A percentile compares a stretch with the other conserved stretches of the same genome.
Evolutionary conservation across 2,113 vertebrate species (phyloP).

Genomic region (Neopipo cinnamomea): DNA sequence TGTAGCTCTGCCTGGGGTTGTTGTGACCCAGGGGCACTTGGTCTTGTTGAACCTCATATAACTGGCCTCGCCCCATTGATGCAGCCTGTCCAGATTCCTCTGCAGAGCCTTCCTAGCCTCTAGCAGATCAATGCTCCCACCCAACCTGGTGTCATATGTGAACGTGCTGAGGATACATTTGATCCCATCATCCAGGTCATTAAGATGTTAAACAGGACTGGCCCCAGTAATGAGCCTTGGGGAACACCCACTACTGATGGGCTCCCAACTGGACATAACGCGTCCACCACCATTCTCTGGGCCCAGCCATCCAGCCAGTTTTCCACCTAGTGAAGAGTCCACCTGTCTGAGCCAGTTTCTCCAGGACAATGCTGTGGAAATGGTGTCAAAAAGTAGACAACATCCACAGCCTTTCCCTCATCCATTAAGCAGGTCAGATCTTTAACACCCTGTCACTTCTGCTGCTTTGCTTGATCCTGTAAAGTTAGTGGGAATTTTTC

Average conservation of each 20-base stretch:
- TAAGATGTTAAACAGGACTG: not conserved
- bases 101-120: not conserved
- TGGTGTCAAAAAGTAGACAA: not conserved
- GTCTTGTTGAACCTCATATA: not conserved
- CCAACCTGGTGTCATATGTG: not conserved
- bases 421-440: not conserved
- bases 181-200: not conserved
- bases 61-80: not conserved
- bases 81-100: not conserved
- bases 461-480: not conserved
- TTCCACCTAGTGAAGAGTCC: not conserved
- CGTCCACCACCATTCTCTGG: not conserved
- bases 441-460: not conserved
- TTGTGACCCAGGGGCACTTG: not conserved
- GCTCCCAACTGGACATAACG: rapidly evolving
- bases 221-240: not conserved
- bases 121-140: not conserved
- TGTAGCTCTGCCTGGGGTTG: not conserved
- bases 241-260: not conserved
- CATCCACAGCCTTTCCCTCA: not conserved
- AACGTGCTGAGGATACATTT: not conserved
- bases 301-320: too few relatives aligned
- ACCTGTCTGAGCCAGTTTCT: not conserved
- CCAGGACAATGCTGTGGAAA: not conserved
- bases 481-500: not conserved